A percentile compares a stretch with the other conserved stretches of the same genome.
Evolutionary conservation across 2,797 vertebrate species (phyloP).

Genomic region (Macrochelys suwanniensis): DNA sequence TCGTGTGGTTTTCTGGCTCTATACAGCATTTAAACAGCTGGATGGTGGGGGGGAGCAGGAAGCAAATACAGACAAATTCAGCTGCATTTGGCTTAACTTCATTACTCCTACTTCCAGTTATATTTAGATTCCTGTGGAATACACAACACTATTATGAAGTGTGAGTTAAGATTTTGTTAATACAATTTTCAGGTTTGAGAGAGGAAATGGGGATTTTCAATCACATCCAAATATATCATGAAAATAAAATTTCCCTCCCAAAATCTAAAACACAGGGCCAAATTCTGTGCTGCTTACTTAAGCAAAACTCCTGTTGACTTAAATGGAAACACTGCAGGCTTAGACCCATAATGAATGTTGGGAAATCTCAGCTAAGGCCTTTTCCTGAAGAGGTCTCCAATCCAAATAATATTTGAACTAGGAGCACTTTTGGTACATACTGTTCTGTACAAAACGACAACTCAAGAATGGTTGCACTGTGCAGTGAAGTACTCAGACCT

Average conservation of each 20-base stretch:
- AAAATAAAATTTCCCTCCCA: neutral
- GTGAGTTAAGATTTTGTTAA: neutral
- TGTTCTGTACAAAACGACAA: neutral
- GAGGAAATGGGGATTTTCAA: neutral
- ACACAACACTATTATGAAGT: neutral
- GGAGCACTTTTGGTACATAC: neutral
- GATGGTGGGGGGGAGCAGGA: accelerated
- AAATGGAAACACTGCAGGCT: neutral
- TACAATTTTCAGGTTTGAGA: neutral
- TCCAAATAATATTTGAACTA: neutral
- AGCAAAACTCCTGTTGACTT: neutral
- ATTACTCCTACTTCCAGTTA: too few species aligned
- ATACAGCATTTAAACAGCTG: too few species aligned
- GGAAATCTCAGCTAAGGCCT: neutral
- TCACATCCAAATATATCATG: neutral
- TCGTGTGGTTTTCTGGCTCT: too few species aligned
- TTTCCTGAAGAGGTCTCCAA: neutral
- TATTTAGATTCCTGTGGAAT: neutral
- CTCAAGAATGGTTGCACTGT: neutral
- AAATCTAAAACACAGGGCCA: neutral
- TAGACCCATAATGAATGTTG: neutral
- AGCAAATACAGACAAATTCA: too few species aligned
- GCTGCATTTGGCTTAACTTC: too few species aligned
- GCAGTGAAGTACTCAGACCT: neutral
- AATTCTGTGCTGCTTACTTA: neutral